Conservation (phyloP, 35 echinoderm and acorn worm genomes). For the Ptychodera flava region DNA sequence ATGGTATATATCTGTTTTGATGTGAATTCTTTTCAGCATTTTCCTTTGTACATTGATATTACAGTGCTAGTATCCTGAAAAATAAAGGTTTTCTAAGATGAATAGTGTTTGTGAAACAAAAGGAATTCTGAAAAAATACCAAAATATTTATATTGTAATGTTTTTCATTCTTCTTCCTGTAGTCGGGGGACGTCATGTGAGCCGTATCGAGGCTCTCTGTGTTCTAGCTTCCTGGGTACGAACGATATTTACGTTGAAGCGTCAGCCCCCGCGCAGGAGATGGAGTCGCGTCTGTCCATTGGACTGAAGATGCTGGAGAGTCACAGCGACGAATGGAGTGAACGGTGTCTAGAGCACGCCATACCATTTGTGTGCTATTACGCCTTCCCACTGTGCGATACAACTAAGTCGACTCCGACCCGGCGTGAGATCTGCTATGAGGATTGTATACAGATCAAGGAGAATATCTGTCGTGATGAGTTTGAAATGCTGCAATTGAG, state of each 20-base stretch:
- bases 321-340: slow-evolving; percentile 45
- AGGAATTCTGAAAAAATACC: too few relatives aligned
- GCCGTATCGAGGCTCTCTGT: slow-evolving; percentile 60
- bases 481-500: slow-evolving; percentile 43
- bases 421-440: slow-evolving; percentile 73
- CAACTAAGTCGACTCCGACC: slow-evolving; percentile 8
- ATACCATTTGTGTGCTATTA: slow-evolving; percentile 94
- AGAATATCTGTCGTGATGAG: slow-evolving; percentile 74
- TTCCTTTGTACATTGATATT: too few relatives aligned
- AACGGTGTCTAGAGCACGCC: slow-evolving; percentile 61
- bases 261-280: slow-evolving; percentile 30
- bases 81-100: too few relatives aligned
- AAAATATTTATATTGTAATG: too few relatives aligned
- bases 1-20: too few relatives aligned
- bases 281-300: slow-evolving; percentile 57
- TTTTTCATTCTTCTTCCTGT: too few relatives aligned
- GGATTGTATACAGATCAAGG: slow-evolving; percentile 84
- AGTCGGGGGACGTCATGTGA: too few relatives aligned
- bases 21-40: too few relatives aligned
- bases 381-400: slow-evolving; percentile 83
- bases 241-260: slow-evolving; percentile 68
- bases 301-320: slow-evolving; percentile 58
- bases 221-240: slow-evolving; percentile 75
- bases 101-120: too few relatives aligned
- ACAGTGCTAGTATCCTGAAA: too few relatives aligned